Conservation (phyloP, 1,140 invertebrate genomes). For the Mactra quadrangularis region DNA sequence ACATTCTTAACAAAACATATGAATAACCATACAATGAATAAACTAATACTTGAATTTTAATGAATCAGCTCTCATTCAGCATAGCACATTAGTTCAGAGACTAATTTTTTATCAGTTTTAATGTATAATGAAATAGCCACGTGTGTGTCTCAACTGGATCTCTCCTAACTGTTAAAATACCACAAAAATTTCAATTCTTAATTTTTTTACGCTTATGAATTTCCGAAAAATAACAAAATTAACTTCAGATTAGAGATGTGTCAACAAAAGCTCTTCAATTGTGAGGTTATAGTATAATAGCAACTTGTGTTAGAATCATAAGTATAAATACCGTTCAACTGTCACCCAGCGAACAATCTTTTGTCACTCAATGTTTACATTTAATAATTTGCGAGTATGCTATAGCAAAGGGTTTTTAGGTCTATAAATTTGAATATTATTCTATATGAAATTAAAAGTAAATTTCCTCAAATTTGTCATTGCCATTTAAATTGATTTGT, state of each 20-base stretch:
- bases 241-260: neutral
- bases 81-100: neutral
- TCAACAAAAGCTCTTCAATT: neutral
- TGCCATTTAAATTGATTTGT: constrained; percentile 46
- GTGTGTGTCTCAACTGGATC: no score
- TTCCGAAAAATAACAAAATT: neutral
- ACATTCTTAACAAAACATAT: constrained; percentile 14
- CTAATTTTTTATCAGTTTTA: no score
- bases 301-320: constrained; percentile 26
- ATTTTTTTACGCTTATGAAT: neutral
- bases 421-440: constrained; percentile 51
- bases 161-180: neutral
- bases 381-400: constrained; percentile 53
- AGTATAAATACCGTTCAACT: constrained; percentile 46
- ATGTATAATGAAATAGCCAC: no score
- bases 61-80: neutral
- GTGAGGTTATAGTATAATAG: neutral
- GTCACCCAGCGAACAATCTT: neutral
- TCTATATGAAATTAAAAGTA: constrained; percentile 62
- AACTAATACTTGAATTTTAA: constrained; percentile 39
- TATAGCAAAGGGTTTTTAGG: constrained; percentile 19
- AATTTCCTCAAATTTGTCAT: constrained; percentile 50
- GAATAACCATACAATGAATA: constrained; percentile 33
- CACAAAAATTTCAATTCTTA: neutral
- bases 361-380: constrained; percentile 36